These are phyloP conservation scores for Aethes cnicana DNA, from an alignment of 2,888 invertebrate genomes.

Conservation along the genomic window DNA sequence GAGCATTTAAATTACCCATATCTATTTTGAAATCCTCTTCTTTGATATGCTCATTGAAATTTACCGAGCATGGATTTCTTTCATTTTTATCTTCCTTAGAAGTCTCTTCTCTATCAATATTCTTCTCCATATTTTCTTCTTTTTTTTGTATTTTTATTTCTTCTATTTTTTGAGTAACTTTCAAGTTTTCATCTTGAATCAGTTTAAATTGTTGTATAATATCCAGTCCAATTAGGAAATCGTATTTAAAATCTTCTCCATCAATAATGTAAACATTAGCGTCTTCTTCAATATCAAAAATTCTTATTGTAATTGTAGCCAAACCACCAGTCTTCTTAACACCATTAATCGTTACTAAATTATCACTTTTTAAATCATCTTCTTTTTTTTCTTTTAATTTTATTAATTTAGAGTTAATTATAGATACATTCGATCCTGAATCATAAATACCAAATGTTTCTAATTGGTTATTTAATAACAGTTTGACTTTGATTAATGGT, in stretches of 20 bases:
- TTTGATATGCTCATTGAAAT: slow-evolving; percentile 35
- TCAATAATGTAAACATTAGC: slow-evolving; percentile 29
- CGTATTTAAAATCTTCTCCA: slow-evolving; percentile 26
- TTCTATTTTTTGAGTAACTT: slow-evolving; percentile 10
- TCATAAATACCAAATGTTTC: slow-evolving; percentile 25
- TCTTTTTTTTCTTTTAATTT: slow-evolving; percentile 9
- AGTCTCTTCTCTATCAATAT: slow-evolving; percentile 13
- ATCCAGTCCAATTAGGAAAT: slow-evolving; percentile 13
- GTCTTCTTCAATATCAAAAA: slow-evolving; percentile 30
- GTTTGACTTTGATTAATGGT: slow-evolving; percentile 27
- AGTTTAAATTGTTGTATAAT: slow-evolving; percentile 18
- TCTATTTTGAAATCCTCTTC: slow-evolving; percentile 31
- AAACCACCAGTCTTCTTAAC: slow-evolving; percentile 29
- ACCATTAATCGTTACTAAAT: slow-evolving; percentile 34
- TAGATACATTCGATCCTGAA: slow-evolving; percentile 28
- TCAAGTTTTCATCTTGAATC: slow-evolving; percentile 18
- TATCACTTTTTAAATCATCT: slow-evolving; percentile 11
- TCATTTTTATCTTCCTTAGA: background rate
- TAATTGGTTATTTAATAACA: slow-evolving; percentile 20
- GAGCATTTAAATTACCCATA: slow-evolving; percentile 27
- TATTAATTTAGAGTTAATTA: slow-evolving; percentile 24
- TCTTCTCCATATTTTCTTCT: slow-evolving; percentile 7
- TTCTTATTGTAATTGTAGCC: slow-evolving; percentile 31
- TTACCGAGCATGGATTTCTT: background rate
- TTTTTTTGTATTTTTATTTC: slow-evolving; percentile 2